These are phyloP conservation scores for Caenorhabditis sulstoni DNA, from an alignment of 2,888 invertebrate species.

Conservation along the genomic window DNA sequence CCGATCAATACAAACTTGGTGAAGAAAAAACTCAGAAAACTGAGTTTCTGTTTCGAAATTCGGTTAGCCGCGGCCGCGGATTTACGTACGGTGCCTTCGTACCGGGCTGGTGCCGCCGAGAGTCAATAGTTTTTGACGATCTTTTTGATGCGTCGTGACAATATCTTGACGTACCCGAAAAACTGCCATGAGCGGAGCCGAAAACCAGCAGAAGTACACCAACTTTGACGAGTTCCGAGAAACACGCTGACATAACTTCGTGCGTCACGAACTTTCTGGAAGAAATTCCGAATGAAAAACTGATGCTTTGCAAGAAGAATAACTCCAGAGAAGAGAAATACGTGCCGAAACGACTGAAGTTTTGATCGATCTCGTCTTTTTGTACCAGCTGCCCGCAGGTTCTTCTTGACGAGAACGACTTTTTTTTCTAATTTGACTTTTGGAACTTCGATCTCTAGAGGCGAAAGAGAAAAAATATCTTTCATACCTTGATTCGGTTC, in stretches of 20 bases:
- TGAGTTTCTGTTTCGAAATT: no score
- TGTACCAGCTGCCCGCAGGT: not conserved
- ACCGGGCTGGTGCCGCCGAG: no score
- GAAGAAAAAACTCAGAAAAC: no score
- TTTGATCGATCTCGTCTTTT: conserved; percentile 9
- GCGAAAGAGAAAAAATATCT: no score
- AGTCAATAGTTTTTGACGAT: no score
- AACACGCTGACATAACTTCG: conserved; percentile 33
- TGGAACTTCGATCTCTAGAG: not conserved
- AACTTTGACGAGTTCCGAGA: conserved; percentile 15
- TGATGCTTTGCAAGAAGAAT: conserved; percentile 42
- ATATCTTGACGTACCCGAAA: no score
- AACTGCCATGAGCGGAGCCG: not conserved
- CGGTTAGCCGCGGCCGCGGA: no score
- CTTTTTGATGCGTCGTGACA: no score
- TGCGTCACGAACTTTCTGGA: conserved; percentile 36
- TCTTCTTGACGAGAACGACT: not conserved
- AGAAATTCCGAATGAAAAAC: conserved; percentile 33
- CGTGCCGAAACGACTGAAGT: not conserved
- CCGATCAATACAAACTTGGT: no score
- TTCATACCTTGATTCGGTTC: not conserved
- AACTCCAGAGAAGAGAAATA: conserved; percentile 15
- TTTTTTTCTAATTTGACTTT: not conserved
- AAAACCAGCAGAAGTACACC: no score
- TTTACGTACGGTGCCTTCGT: no score